Evolutionary conservation across 2,888 invertebrate genomes (phyloP), one percentile per base, ranked within the genome.

Genomic region (Temnothorax unifasciatus): DNA sequence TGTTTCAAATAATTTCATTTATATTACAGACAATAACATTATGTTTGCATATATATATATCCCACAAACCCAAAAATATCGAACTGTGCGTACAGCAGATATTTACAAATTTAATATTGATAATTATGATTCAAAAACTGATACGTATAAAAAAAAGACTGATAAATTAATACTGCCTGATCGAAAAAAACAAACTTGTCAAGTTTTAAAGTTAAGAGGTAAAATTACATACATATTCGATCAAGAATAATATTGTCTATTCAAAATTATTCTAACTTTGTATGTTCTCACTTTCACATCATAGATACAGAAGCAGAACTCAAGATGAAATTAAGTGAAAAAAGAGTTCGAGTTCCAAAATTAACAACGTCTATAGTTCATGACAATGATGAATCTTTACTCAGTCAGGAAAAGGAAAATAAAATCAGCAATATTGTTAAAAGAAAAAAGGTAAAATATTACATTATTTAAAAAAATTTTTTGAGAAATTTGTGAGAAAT

Each of bases 321-420:
- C 54, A 54, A 54, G n/a, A 21, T 21, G 3, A 54, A 54, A 54
- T 21, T 11, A 54, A 21, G 3, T 54, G 54, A 21, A 21, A 54
- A 54, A 54, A 54, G 54, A 21, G 54, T 54, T 54, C 54, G 54
- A 54, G 54, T 54, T 54, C 54, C 54, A 21, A 54, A 54, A 54
- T 54, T 54, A 54, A 54, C 54, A 54, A 21, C 54, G 3, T 54
- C 21, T 54, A 2, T 54, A 54, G 11, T 54, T 21, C 9, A 21
- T 54, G 54, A 54, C 3, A 54, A 54, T 11, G 21, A 54, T 54
- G 54, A 54, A 54, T 54, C 54, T 21, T 54, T 54, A 21, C 54
- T 54, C 54, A 21, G 11, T 54, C 2, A 21, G 54, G 54, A 54
- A 54, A 54, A 54, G 54, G 54, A 54, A 54, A 21, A 21, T 54